These are phyloP conservation scores for Apocheima hispidaria DNA, from an alignment of 2,888 invertebrate genomes.

Conservation along the genomic window DNA sequence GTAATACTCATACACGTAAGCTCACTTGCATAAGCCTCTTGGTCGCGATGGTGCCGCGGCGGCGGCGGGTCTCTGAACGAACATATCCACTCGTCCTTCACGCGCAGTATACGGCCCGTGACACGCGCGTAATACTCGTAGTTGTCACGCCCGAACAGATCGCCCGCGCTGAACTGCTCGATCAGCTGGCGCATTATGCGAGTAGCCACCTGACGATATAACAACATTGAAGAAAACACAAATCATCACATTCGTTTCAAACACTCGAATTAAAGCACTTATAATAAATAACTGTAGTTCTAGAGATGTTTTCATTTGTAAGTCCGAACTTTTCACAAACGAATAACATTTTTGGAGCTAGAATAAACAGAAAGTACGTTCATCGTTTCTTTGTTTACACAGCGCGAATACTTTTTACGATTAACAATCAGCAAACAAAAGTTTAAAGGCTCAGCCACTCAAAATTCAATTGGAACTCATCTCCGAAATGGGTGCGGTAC, in stretches of 20 bases:
- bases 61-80: conserved; percentile 96
- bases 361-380: conserved; percentile 6
- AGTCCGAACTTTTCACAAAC: neutral
- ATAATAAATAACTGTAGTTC: neutral
- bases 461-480: no score
- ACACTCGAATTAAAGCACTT: neutral
- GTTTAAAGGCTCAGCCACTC: no score
- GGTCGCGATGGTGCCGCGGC: conserved; percentile 87
- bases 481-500: no score
- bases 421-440: no score
- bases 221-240: neutral
- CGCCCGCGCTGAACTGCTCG: conserved; percentile 98
- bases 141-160: conserved; percentile 97
- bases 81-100: conserved; percentile 98
- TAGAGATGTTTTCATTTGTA: neutral
- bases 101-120: conserved; percentile 95
- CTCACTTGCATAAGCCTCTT: conserved; percentile 89
- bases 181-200: conserved; percentile 98
- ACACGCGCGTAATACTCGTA: conserved; percentile 98
- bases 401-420: no score
- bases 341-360: neutral
- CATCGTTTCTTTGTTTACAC: neutral
- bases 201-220: conserved; percentile 92
- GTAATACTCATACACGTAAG: conserved; percentile 35
- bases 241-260: neutral